Conservation (phyloP, 2,113 vertebrate species). For the Sceloporus undulatus region DNA sequence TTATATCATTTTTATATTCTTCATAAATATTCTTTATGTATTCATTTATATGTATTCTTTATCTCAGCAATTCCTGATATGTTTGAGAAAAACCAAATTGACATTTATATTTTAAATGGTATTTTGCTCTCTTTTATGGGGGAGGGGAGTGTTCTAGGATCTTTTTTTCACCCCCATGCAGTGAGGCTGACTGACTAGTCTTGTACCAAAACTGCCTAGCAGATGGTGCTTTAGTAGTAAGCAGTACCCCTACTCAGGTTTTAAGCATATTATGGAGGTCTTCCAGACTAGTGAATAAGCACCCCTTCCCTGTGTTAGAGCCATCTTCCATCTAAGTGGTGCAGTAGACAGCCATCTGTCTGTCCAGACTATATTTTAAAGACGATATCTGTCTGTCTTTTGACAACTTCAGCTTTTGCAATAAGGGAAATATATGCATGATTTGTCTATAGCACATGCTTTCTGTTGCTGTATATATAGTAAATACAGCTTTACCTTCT, state of each 20-base stretch:
- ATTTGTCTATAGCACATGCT: not conserved
- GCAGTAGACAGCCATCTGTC: slow-evolving; percentile 69
- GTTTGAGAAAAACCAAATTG: not conserved
- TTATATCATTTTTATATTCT: slow-evolving; percentile 6
- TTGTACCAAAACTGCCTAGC: slow-evolving; percentile 68
- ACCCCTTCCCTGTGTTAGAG: slow-evolving; percentile 32
- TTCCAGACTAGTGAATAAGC: slow-evolving; percentile 58
- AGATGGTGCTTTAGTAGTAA: slow-evolving; percentile 69
- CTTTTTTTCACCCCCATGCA: not conserved
- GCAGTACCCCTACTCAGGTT: slow-evolving; percentile 56
- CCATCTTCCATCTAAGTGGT: slow-evolving; percentile 35
- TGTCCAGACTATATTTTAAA: slow-evolving; percentile 51
- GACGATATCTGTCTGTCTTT: slow-evolving; percentile 9
- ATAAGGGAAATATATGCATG: slow-evolving; percentile 19
- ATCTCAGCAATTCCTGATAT: not conserved
- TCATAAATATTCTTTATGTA: not conserved
- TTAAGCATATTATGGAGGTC: slow-evolving; percentile 58
- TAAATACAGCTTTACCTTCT: not conserved
- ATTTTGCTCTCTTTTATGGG: not conserved
- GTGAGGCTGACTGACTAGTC: slow-evolving; percentile 58
- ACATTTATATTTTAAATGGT: fast-evolving
- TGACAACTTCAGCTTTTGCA: slow-evolving; percentile 22
- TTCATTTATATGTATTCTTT: not conserved
- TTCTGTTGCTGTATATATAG: not conserved
- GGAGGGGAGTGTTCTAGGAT: slow-evolving; percentile 19